These are phyloP conservation scores for Lasioglossum marginatum DNA, from an alignment of 2,888 invertebrate species.

Conservation along the genomic window DNA sequence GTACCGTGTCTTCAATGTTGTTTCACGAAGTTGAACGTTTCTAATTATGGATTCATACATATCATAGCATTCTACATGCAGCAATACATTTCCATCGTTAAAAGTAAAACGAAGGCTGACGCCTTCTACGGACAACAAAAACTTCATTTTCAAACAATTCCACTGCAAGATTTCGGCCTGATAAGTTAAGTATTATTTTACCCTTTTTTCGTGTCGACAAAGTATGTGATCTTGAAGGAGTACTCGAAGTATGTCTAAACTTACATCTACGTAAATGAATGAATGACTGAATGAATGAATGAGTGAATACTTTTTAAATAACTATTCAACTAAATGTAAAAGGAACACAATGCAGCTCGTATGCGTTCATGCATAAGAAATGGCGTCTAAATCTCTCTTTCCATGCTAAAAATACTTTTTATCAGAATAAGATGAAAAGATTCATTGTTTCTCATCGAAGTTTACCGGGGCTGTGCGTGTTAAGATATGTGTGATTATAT, in stretches of 20 bases:
- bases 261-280: constrained; percentile 1
- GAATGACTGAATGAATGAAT: constrained; percentile 15
- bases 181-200: background rate
- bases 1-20: constrained; percentile 16
- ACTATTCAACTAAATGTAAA: constrained; percentile 21
- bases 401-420: constrained; percentile 38
- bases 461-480: constrained; percentile 36
- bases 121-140: background rate
- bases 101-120: background rate
- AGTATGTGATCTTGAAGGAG: background rate
- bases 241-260: background rate
- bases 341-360: constrained; percentile 47
- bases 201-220: background rate
- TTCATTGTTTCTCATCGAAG: background rate
- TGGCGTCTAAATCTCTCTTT: constrained; percentile 35
- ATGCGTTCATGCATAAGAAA: constrained; percentile 14
- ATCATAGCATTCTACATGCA: constrained; percentile 18
- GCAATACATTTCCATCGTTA: constrained; percentile 15
- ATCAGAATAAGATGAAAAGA: constrained; percentile 4
- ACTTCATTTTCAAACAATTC: background rate
- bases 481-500: constrained; percentile 37
- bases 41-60: constrained; percentile 1
- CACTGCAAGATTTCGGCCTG: background rate
- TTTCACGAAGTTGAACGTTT: constrained; percentile 3
- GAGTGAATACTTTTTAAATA: constrained; percentile 37